Percentiles rank a stretch among this genome's conserved stretches.
Conservation (phyloP, 2,888 invertebrate genomes). For the Lacanobia oleracea region DNA sequence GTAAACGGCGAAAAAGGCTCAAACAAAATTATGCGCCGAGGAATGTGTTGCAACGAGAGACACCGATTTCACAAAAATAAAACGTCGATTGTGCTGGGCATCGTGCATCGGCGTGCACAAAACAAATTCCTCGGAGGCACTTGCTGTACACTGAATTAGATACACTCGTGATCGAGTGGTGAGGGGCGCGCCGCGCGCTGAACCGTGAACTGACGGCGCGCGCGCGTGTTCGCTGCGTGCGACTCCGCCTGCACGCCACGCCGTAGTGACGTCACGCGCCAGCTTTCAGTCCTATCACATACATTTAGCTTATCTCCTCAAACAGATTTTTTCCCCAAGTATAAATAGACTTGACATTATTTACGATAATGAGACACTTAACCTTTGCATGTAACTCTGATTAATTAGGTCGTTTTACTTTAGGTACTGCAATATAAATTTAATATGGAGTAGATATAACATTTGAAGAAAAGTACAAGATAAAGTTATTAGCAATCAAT, state of each 20-base stretch:
- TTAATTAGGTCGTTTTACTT: slow-evolving; percentile 58
- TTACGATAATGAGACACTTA: slow-evolving; percentile 54
- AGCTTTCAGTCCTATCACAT: slow-evolving; percentile 44
- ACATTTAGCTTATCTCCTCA: slow-evolving; percentile 41
- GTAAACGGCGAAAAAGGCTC: slow-evolving; percentile 76
- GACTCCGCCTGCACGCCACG: slow-evolving; percentile 26
- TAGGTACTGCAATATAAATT: slow-evolving; percentile 46
- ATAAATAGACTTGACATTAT: slow-evolving; percentile 58
- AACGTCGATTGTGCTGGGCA: slow-evolving; percentile 82
- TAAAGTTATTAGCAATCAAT: slow-evolving; percentile 45
- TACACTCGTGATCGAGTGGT: slow-evolving; percentile 86
- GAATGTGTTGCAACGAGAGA: slow-evolving; percentile 82
- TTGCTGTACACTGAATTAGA: slow-evolving; percentile 88
- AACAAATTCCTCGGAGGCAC: slow-evolving; percentile 88
- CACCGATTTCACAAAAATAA: slow-evolving; percentile 86
- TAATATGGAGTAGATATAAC: slow-evolving; percentile 19
- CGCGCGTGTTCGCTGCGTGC: slow-evolving; percentile 37
- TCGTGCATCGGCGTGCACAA: slow-evolving; percentile 84
- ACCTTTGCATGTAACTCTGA: slow-evolving; percentile 59
- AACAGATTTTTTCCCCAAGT: slow-evolving; percentile 35
- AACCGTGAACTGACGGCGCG: slow-evolving; percentile 73
- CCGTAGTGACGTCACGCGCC: slow-evolving; percentile 50
- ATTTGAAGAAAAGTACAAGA: slow-evolving; percentile 29
- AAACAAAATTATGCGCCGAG: slow-evolving; percentile 80
- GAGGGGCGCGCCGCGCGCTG: slow-evolving; percentile 73